Evolutionary conservation across 2,888 invertebrate species (phyloP).

Genomic region (Apomyelois bistriatella): DNA sequence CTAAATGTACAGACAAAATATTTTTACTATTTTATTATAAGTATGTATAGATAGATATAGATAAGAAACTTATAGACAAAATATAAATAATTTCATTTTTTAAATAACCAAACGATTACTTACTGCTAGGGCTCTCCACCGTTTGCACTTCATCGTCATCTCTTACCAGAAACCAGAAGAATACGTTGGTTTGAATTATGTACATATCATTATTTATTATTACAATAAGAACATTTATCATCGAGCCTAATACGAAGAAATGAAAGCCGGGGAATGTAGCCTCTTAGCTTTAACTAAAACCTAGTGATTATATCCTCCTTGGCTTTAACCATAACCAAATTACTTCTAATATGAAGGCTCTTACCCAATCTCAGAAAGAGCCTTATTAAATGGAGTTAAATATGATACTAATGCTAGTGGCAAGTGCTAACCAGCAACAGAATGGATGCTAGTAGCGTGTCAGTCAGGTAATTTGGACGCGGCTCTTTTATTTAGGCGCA

Average conservation of each 20-base stretch:
- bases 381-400: conserved; percentile 35
- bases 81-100: no score
- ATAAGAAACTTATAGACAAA: no score
- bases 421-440: conserved; percentile 50
- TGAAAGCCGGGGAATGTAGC: background rate
- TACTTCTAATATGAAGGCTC: conserved; percentile 29
- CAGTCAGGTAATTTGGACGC: conserved; percentile 63
- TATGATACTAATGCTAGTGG: conserved; percentile 43
- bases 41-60: no score
- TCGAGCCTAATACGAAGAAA: background rate
- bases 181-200: no score
- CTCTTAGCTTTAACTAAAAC: no score
- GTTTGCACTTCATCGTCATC: no score
- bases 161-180: no score
- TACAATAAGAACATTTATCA: background rate
- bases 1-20: no score
- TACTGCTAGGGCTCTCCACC: no score
- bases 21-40: no score
- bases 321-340: conserved; percentile 4
- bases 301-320: conserved; percentile 2
- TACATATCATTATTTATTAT: no score
- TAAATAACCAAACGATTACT: no score
- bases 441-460: conserved; percentile 52
- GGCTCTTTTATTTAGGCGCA: conserved; percentile 29
- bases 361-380: conserved; percentile 8